Percentiles rank a stretch among this genome's conserved stretches.
These are phyloP conservation scores for Phrixothrix hirtus DNA, from an alignment of 2,888 invertebrate genomes.

Conservation along the genomic window DNA sequence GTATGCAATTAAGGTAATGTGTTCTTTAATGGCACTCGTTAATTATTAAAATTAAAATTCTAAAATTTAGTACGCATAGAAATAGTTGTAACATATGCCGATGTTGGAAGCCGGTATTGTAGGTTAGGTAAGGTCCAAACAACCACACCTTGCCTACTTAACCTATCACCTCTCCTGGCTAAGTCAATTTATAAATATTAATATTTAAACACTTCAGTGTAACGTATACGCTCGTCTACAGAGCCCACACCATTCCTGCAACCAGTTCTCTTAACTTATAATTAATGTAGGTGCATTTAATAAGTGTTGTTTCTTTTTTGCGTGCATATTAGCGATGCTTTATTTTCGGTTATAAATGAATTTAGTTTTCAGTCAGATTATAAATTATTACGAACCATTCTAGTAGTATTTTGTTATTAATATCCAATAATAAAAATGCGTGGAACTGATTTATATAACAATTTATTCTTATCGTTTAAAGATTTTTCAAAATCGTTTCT, in stretches of 20 bases:
- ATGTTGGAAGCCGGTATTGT: background rate
- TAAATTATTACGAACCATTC: constrained; percentile 15
- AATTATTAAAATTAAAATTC: background rate
- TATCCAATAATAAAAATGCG: constrained; percentile 13
- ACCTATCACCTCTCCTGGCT: constrained; percentile 53
- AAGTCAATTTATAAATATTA: constrained; percentile 56
- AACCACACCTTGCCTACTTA: constrained; percentile 53
- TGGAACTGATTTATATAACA: constrained; percentile 6
- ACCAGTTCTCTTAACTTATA: constrained; percentile 40
- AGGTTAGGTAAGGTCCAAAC: constrained; percentile 41
- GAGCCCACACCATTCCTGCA: constrained; percentile 37
- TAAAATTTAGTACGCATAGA: background rate
- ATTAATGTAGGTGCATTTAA: constrained; percentile 42
- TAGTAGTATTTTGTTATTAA: constrained; percentile 17
- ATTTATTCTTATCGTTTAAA: constrained; percentile 7
- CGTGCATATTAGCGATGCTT: constrained; percentile 17
- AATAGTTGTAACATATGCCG: background rate
- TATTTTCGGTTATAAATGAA: constrained; percentile 24
- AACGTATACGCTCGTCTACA: constrained; percentile 40
- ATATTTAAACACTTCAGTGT: constrained; percentile 51
- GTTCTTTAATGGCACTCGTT: background rate
- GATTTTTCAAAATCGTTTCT: constrained; percentile 6
- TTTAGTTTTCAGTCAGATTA: constrained; percentile 6
- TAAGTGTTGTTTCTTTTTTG: constrained; percentile 33
- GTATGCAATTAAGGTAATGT: background rate